These are phyloP conservation scores for Drosophila gaucha DNA, from an alignment of 2,888 invertebrate genomes.

Conservation along the genomic window DNA sequence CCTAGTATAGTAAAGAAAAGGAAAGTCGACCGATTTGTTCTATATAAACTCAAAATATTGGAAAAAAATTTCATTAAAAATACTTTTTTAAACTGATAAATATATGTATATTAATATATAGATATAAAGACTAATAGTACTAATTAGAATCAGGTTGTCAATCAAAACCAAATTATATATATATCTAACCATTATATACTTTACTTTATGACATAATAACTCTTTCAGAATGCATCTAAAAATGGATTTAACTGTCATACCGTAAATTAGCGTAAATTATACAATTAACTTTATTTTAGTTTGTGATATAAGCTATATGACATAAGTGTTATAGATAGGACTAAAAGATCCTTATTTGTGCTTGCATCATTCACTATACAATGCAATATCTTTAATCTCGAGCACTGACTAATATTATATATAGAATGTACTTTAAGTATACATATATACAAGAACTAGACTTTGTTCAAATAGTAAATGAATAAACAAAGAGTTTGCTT, in stretches of 20 bases:
- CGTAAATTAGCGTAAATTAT: neutral
- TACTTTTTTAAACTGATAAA: too few species aligned
- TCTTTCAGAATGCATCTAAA: neutral
- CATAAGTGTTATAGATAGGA: neutral
- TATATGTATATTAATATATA: too few species aligned
- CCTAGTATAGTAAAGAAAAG: too few species aligned
- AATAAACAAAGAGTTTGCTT: neutral
- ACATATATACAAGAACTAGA: neutral
- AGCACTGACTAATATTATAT: neutral
- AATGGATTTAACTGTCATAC: neutral
- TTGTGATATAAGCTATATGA: neutral
- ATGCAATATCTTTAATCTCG: neutral
- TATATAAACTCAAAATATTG: too few species aligned
- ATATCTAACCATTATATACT: too few species aligned
- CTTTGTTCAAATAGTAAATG: neutral
- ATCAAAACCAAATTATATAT: neutral
- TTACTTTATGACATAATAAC: too few species aligned
- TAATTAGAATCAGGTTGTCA: neutral
- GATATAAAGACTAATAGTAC: neutral
- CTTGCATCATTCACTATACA: neutral
- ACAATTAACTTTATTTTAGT: neutral
- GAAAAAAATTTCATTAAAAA: too few species aligned
- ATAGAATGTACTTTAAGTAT: too few species aligned
- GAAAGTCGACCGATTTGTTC: too few species aligned
- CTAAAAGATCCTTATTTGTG: slow-evolving; percentile 8